Evolutionary conservation across 2,113 vertebrate species (phyloP), one percentile per base, ranked within the genome.

Genomic region (Callionymus lyra): DNA sequence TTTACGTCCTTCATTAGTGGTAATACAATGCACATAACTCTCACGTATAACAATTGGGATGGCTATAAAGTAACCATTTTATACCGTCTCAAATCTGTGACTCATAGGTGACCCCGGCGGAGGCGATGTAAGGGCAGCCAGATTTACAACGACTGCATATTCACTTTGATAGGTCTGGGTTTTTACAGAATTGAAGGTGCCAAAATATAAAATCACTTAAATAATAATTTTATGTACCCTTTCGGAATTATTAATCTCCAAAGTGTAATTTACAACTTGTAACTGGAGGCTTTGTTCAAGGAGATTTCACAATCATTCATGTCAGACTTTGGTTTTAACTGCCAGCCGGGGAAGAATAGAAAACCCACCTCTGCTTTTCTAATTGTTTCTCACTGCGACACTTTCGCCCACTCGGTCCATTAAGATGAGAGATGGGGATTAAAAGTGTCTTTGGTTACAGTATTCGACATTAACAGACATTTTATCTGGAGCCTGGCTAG

Each of bases 11-110:
- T 87, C 84, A 86, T 88, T 88, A 88, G 82, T 50, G 76, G 76
- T 80, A 84, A 86, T 85, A 86, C 85, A 88, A 86, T 84, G 82
- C 84, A 83, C 82, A 85, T 86, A 85, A 85, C 76, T 88, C 83
- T 78, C 80, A 82, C 46, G 62, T 80, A 80, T 79, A 86, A 88
- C 84, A 88, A 88, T 87, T 81, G 79, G 79, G 80, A 84, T 82
- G 71, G 77, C 79, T 74, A 77, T 88, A 83, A 87, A 88, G 76
- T 79, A 82, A 76, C 79, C 53, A 59, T 79, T 84, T 86, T 86
- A 83, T 83, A 80, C 76, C 73, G 79, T 77, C 74, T 82, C 80
- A 82, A 81, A 82, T 75, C 74, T 80, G 70, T 85, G 83, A 85
- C 85, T 85, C 63, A 72, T 76, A 52, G 44, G 72, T 85, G 84